Evolutionary conservation across 2,888 invertebrate genomes (phyloP).

Genomic region (Autographa pulchrina): DNA sequence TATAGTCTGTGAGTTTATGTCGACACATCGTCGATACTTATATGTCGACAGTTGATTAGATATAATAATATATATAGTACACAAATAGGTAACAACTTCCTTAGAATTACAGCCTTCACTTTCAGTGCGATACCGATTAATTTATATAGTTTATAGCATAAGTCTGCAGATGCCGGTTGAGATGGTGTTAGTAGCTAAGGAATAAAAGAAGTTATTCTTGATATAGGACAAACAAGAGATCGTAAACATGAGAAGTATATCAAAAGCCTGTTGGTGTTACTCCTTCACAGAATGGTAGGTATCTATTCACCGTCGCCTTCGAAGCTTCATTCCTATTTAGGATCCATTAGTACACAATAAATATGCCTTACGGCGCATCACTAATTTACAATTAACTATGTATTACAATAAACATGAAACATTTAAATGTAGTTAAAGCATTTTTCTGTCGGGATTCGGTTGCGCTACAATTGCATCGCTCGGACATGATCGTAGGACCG

Average conservation of each 20-base stretch:
- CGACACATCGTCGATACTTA: constrained; percentile 84
- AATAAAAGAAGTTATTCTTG: constrained; percentile 32
- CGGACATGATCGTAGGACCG: constrained; percentile 23
- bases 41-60: constrained; percentile 84
- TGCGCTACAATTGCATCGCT: constrained; percentile 56
- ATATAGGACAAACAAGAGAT: constrained; percentile 31
- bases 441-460: constrained; percentile 80
- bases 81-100: constrained; percentile 87
- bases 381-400: constrained; percentile 82
- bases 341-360: constrained; percentile 73
- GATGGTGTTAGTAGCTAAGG: constrained; percentile 40
- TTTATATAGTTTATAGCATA: constrained; percentile 44
- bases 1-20: constrained; percentile 89
- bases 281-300: constrained; percentile 15
- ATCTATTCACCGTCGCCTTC: constrained; percentile 9
- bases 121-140: constrained; percentile 66
- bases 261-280: constrained; percentile 41
- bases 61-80: constrained; percentile 84
- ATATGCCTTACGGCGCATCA: constrained; percentile 68
- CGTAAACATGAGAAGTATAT: constrained; percentile 24
- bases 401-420: constrained; percentile 83
- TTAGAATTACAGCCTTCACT: constrained; percentile 83
- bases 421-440: constrained; percentile 88
- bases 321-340: constrained; percentile 66
- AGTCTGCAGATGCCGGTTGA: constrained; percentile 44